phyloP scores from a whole-genome alignment of 1,140 invertebrate species.

The Rhopalosiphum padi region DNA sequence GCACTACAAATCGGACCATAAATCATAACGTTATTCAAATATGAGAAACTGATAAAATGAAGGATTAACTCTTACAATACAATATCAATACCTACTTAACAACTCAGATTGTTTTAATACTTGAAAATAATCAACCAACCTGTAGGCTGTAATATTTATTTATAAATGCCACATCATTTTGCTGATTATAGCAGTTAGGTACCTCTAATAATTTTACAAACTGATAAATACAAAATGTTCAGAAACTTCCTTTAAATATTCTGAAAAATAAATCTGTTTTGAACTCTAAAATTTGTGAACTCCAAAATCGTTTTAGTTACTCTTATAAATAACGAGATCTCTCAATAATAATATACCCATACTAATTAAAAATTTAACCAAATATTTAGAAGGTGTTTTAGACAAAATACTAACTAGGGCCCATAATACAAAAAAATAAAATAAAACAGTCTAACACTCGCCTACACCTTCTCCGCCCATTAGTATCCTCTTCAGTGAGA shows the following conservation, averaged over 20 bases:
- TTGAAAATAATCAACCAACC: not conserved
- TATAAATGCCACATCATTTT: not conserved
- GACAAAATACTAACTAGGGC: no score
- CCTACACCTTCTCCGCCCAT: no score
- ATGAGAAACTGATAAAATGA: not conserved
- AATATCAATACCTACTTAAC: not conserved
- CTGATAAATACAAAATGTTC: not conserved
- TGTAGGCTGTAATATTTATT: not conserved
- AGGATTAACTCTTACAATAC: not conserved
- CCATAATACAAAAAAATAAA: no score
- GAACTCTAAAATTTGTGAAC: not conserved
- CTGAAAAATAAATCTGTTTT: not conserved
- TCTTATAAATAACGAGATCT: not conserved
- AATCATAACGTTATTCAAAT: not conserved
- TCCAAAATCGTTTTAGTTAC: not conserved
- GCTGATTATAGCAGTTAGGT: not conserved
- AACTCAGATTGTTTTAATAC: not conserved
- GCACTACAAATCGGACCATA: not conserved
- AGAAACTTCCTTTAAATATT: not conserved
- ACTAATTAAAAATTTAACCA: no score
- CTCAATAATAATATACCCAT: no score
- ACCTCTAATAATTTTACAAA: not conserved
- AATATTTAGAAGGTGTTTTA: no score
- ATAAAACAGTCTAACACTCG: no score
- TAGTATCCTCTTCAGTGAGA: no score